A percentile compares a stretch with the other conserved stretches of the same genome.
Evolutionary conservation across 2,113 vertebrate species (phyloP).

Genomic region (Myrmophylax atrothorax): DNA sequence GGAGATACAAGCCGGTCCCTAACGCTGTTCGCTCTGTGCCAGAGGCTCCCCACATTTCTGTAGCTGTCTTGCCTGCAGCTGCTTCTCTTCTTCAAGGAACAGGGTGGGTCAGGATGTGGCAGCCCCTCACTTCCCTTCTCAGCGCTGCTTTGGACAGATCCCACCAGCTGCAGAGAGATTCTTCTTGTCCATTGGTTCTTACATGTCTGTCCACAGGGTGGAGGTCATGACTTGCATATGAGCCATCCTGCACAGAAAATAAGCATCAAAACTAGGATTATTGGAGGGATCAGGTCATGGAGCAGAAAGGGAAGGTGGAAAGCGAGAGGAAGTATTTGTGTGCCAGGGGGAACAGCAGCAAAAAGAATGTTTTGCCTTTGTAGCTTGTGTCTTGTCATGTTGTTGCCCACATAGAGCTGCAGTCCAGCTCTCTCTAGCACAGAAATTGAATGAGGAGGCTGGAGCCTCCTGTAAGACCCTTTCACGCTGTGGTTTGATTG

Average conservation of each 20-base stretch:
- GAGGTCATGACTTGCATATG: conserved; percentile 27
- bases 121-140: not conserved
- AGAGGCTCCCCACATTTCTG: not conserved
- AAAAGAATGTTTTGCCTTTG: not conserved
- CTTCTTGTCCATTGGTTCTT: not conserved
- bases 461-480: not conserved
- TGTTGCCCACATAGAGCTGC: not conserved
- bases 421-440: not conserved
- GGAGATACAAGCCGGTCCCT: not conserved
- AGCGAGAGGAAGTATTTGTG: not conserved
- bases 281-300: not conserved
- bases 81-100: not conserved
- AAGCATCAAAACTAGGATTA: not conserved
- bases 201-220: not conserved
- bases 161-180: not conserved
- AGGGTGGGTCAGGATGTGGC: accelerated
- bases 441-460: not conserved
- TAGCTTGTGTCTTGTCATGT: not conserved
- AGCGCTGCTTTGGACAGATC: not conserved
- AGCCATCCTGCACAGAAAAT: not conserved
- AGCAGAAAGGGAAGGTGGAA: not conserved
- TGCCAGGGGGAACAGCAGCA: not conserved
- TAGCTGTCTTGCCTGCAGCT: not conserved
- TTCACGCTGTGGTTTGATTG: not conserved
- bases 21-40: no score